phyloP scores from a whole-genome alignment of 2,888 invertebrate genomes.

The Acanthosepion lycidas region DNA sequence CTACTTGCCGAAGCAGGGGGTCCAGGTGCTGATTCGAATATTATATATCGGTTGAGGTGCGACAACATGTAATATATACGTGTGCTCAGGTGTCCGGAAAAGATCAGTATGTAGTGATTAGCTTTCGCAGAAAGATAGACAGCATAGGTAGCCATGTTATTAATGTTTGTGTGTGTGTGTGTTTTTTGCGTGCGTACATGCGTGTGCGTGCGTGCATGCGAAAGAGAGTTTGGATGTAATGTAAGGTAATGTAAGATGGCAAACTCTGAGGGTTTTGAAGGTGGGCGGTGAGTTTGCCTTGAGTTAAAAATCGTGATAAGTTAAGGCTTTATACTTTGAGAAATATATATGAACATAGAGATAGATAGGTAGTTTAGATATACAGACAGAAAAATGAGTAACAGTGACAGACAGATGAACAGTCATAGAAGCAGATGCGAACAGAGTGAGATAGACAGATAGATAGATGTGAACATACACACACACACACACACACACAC shows the following conservation, averaged over 20 bases:
- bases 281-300: neutral
- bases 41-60: constrained; percentile 12
- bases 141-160: neutral
- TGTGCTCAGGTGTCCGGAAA: neutral
- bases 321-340: too few species aligned
- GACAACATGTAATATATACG: neutral
- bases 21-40: neutral
- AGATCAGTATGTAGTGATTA: neutral
- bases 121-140: neutral
- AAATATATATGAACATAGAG: too few species aligned
- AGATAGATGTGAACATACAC: too few species aligned
- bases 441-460: too few species aligned
- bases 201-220: too few species aligned
- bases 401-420: too few species aligned
- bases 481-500: too few species aligned
- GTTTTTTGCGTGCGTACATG: neutral
- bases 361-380: too few species aligned
- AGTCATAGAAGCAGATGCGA: too few species aligned
- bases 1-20: constrained; percentile 33
- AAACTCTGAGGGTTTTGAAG: neutral
- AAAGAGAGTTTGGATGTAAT: too few species aligned
- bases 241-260: neutral
- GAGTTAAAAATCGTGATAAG: neutral
- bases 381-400: too few species aligned
- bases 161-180: neutral